phyloP scores from a whole-genome alignment of 2,113 vertebrate species.

The Eubucco bourcierii region DNA sequence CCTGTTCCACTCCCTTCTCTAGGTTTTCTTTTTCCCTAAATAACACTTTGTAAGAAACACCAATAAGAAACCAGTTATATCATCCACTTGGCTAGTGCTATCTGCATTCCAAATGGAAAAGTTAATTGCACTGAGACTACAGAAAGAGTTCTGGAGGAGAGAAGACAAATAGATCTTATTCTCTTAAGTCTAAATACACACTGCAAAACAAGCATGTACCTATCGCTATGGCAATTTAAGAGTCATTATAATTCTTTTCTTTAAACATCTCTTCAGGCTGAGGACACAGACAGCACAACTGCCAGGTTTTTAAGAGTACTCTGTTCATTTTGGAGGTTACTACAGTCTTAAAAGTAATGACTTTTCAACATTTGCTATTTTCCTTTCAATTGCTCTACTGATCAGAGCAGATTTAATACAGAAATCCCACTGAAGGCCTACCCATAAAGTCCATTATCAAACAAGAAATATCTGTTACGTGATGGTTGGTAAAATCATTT shows the following conservation, averaged over 20 bases:
- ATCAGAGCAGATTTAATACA: not conserved
- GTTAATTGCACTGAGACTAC: not conserved
- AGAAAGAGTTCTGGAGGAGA: not conserved
- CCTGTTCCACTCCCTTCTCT: not conserved
- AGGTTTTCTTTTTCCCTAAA: not conserved
- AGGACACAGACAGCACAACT: not conserved
- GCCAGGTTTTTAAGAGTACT: not conserved
- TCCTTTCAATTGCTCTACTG: not conserved
- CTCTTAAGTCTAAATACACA: not conserved
- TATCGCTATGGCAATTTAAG: conserved; percentile 4
- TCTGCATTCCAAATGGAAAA: not conserved
- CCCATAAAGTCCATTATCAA: not conserved
- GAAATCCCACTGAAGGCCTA: not conserved
- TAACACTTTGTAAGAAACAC: not conserved
- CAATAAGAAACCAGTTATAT: not conserved
- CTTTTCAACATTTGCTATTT: not conserved
- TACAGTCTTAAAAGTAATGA: not conserved
- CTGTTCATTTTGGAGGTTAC: not conserved
- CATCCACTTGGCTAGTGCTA: not conserved
- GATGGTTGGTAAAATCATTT: not conserved
- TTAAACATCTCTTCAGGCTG: not conserved
- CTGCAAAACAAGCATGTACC: not conserved
- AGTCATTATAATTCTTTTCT: not conserved
- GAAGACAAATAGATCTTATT: not conserved
- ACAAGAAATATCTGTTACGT: not conserved